Evolutionary conservation across 2,888 invertebrate genomes (phyloP).

Genomic region (Spilarctia lutea): DNA sequence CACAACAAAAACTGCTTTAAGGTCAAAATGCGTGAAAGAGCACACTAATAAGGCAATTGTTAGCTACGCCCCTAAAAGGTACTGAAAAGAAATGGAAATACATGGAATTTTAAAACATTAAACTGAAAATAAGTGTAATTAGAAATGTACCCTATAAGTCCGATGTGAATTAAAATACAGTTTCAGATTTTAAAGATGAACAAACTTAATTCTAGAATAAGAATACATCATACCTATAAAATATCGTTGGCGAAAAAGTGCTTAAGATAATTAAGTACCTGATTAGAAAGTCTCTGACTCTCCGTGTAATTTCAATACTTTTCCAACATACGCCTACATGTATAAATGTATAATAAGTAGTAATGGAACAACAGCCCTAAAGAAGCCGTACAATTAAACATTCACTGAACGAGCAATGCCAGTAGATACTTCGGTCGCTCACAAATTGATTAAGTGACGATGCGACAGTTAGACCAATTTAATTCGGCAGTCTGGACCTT

Average conservation of each 20-base stretch:
- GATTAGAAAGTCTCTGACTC: neutral
- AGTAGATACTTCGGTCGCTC: slow-evolving; percentile 23
- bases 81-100: neutral
- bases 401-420: slow-evolving; percentile 34
- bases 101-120: neutral
- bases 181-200: neutral
- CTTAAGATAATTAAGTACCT: neutral
- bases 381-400: slow-evolving; percentile 18
- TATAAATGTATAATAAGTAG: neutral
- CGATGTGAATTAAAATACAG: too few relatives aligned
- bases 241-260: neutral
- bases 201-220: neutral
- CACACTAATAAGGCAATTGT: neutral
- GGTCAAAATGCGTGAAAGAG: neutral
- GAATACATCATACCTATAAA: neutral
- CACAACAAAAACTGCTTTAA: neutral
- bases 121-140: neutral
- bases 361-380: neutral
- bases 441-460: slow-evolving; percentile 46
- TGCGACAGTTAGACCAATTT: slow-evolving; percentile 47
- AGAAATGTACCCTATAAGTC: too few relatives aligned
- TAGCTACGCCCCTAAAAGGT: neutral
- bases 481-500: slow-evolving; percentile 26
- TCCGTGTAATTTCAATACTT: neutral
- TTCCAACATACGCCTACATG: neutral